A percentile compares a stretch with the other conserved stretches of the same genome.
Conservation (phyloP, 2,888 invertebrate species). For the Mechanitis mazaeus region DNA sequence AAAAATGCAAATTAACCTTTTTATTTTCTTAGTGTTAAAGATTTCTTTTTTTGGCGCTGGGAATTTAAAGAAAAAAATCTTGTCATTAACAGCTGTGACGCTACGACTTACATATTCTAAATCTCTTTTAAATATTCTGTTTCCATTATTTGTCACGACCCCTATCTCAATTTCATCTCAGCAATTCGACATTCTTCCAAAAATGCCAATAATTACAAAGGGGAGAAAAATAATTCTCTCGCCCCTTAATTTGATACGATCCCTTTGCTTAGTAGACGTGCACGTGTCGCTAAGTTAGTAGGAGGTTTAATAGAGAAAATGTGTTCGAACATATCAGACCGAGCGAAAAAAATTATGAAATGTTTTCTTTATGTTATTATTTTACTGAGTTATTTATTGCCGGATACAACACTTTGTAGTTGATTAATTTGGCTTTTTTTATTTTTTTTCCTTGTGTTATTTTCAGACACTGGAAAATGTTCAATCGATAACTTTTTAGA, state of each 20-base stretch:
- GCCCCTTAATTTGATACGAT: constrained; percentile 41
- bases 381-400: too few species aligned
- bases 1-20: too few species aligned
- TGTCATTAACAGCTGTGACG: not conserved
- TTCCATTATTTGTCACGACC: constrained; percentile 25
- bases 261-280: constrained; percentile 21
- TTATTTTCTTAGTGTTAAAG: too few species aligned
- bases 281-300: constrained; percentile 17
- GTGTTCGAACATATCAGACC: not conserved
- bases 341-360: too few species aligned
- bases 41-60: too few species aligned
- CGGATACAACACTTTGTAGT: too few species aligned
- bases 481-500: too few species aligned
- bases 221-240: constrained; percentile 49
- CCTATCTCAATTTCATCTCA: constrained; percentile 41
- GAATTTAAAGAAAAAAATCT: not conserved
- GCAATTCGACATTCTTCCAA: constrained; percentile 54
- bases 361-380: too few species aligned
- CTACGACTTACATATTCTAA: not conserved
- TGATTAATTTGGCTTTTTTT: too few species aligned
- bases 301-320: constrained; percentile 16
- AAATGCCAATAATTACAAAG: constrained; percentile 60
- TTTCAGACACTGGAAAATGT: too few species aligned
- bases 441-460: too few species aligned
- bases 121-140: constrained; percentile 22